A percentile compares a stretch with the other conserved stretches of the same genome.
Evolutionary conservation across 2,113 vertebrate genomes (phyloP).

Genomic region (Zosterops hypoxanthus): DNA sequence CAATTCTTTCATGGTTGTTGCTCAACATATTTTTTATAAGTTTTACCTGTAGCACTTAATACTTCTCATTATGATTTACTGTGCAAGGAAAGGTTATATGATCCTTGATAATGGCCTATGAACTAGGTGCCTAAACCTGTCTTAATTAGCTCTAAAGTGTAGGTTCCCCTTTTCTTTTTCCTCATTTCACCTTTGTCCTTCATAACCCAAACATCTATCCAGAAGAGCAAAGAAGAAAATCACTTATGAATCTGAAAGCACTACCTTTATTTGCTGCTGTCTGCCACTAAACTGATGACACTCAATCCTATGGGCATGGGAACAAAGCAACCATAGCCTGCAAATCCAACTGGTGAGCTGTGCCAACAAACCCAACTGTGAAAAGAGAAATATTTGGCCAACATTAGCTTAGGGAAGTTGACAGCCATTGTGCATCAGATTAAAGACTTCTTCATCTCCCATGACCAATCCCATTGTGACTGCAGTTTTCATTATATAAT

Average conservation of each 20-base stretch:
- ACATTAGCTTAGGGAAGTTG: not conserved
- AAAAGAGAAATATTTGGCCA: not conserved
- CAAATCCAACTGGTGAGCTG: not conserved
- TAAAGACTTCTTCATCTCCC: not conserved
- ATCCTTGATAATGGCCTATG: not conserved
- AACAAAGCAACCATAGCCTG: not conserved
- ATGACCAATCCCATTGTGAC: not conserved
- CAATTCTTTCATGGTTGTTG: not conserved
- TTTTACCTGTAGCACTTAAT: not conserved
- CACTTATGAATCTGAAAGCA: not conserved
- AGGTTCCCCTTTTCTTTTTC: not conserved
- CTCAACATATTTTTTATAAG: not conserved
- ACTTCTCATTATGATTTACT: not conserved
- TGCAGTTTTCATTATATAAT: not conserved
- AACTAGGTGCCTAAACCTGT: not conserved
- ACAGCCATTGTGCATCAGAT: not conserved
- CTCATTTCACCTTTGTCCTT: not conserved
- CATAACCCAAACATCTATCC: not conserved
- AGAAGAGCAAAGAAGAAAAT: not conserved
- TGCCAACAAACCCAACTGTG: not conserved
- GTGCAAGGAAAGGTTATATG: not conserved
- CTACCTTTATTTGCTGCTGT: not conserved
- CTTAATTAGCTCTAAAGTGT: no score
- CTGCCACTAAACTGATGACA: not conserved
- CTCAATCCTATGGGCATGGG: not conserved